Base-by-base conservation (phyloP, 1,140 invertebrate genomes). In the Agrilus planipennis region DNA sequence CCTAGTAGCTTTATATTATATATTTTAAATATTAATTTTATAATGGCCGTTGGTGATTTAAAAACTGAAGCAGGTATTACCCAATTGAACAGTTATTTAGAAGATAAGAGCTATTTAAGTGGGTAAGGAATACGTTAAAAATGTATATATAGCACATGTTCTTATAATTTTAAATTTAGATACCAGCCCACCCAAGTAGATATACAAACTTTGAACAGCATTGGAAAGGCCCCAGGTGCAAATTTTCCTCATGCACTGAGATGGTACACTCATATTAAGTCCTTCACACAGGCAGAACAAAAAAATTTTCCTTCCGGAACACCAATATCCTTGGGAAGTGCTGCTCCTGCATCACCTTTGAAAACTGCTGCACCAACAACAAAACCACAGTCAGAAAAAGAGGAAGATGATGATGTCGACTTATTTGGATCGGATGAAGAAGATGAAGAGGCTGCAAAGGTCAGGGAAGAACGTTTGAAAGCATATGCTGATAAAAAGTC, bases 211-310 rank as follows among this genome's bases (percentile, higher is more conserved):
- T 88, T 88, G 51, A 75, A 84, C 51, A 73, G 79, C 41, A 58
- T 96, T 29, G 73, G 73, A 41, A 80, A 80, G 55, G 68, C 79
- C 29, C 90, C 91, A 34, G 60, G 71, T 41, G 65, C 69, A 16
- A 74, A 67, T 52, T 68, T 81, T 37, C 67, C 77, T 20, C 81
- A 97, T 67, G 81, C 77, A 43, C 69, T 88, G 18, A 76, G 94
- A 50, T 98, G 92, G 91, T 96, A 91, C 70, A 91, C 85, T 49
- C 89, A 98, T 57, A 93, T 98, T 52, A 82, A 83, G 45, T 91
- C 89, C 1, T 92, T 71, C 55, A 56, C 69, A 23, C 57, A 67
- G n/a, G 62, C 57, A 0, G 75, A 78, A 57, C 67, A 71, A 18
- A 70, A 72, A 35, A 55, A 60, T 0, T 73, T 72, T 64, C 55